Percentiles rank a stretch among this genome's conserved stretches.
Evolutionary conservation across 30 jellyfish, hydroid and myxozoan species (phyloP).

Genomic region (Cassiopea xamachana): DNA sequence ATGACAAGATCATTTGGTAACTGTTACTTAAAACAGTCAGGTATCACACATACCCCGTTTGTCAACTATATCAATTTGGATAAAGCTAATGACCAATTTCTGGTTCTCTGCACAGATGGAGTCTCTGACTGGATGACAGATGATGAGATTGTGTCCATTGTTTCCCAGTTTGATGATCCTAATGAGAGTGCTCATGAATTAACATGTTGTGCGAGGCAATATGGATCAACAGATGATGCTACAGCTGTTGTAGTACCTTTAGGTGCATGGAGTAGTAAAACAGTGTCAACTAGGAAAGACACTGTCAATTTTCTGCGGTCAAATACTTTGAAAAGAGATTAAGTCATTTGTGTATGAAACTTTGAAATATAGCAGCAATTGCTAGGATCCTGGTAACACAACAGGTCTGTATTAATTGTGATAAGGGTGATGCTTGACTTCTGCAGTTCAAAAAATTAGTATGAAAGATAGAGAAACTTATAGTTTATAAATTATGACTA

Average conservation of each 20-base stretch:
- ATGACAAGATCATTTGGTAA: conserved; percentile 97
- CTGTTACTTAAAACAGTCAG: conserved; percentile 43
- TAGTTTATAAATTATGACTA: too few species aligned
- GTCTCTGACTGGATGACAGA: conserved; percentile 83
- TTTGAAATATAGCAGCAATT: too few species aligned
- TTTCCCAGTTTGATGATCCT: conserved; percentile 69
- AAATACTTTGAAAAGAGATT: conserved; percentile 40
- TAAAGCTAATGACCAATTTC: conserved; percentile 46
- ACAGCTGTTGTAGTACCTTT: conserved; percentile 86
- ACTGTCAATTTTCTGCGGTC: conserved; percentile 23
- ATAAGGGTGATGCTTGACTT: too few species aligned
- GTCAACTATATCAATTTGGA: conserved; percentile 44
- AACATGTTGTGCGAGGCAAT: conserved; percentile 87
- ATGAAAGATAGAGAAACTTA: too few species aligned
- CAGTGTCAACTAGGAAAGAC: not conserved
- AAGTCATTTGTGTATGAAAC: not conserved
- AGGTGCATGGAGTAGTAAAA: conserved; percentile 60
- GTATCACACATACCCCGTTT: conserved; percentile 77
- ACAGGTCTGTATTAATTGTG: too few species aligned
- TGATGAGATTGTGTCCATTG: conserved; percentile 68
- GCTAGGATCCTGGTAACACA: too few species aligned
- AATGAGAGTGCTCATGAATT: conserved; percentile 79
- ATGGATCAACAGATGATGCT: conserved; percentile 94
- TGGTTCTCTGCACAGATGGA: conserved; percentile 91
- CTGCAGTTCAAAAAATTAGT: too few species aligned